Conservation (phyloP, 1,140 invertebrate species). For the Hetaerina americana region DNA sequence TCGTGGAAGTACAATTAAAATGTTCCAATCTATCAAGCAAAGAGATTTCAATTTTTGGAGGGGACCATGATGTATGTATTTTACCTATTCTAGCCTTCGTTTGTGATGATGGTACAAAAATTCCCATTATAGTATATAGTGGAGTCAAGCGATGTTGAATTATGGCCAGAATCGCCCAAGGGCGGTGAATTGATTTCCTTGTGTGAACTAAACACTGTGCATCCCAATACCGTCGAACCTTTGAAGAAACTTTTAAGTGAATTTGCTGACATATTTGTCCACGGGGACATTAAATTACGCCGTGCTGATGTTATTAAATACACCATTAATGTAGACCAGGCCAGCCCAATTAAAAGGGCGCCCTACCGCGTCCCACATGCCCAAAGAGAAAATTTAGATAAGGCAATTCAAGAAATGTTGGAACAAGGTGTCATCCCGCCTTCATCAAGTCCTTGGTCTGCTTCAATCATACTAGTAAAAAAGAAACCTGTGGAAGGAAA, state of each 20-base stretch:
- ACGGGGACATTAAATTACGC: background rate
- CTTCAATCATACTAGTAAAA: background rate
- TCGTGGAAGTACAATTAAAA: too few species aligned
- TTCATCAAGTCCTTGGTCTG: background rate
- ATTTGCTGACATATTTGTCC: background rate
- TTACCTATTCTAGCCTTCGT: too few species aligned
- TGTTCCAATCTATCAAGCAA: too few species aligned
- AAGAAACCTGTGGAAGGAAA: background rate
- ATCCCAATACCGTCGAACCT: background rate
- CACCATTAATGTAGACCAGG: background rate
- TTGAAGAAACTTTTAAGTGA: background rate
- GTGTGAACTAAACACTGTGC: background rate
- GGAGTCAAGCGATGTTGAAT: too few species aligned
- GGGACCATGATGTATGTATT: too few species aligned
- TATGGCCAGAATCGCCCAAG: background rate
- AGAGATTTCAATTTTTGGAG: too few species aligned
- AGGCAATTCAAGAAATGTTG: background rate
- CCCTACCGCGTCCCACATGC: background rate
- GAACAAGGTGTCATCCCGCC: background rate
- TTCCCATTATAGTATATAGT: too few species aligned
- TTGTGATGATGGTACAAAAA: too few species aligned
- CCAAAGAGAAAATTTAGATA: background rate
- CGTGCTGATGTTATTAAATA: background rate
- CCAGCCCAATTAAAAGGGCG: background rate
- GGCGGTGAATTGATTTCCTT: background rate